These are phyloP conservation scores for Tupaia chinensis DNA, from an alignment of 2,113 vertebrate genomes.

Conservation along the genomic window DNA sequence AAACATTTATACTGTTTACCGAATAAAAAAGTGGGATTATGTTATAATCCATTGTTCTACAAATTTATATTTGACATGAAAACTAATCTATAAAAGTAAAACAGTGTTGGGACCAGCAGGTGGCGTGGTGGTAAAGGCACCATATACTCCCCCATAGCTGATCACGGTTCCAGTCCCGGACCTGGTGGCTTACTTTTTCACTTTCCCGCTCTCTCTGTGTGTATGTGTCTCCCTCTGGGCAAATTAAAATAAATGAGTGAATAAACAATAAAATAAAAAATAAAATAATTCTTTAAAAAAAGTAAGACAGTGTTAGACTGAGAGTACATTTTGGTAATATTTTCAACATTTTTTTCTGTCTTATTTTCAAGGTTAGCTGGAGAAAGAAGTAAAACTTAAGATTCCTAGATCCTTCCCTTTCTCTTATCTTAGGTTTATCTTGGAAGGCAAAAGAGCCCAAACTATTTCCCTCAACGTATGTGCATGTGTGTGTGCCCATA, in stretches of 20 bases:
- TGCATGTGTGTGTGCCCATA: not conserved
- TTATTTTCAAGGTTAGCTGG: not conserved
- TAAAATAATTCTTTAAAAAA: not conserved
- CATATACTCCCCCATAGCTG: too few species aligned
- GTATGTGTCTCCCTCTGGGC: too few species aligned
- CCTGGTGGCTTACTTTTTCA: too few species aligned
- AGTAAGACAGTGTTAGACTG: not conserved
- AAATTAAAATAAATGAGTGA: too few species aligned
- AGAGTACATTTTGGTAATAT: not conserved
- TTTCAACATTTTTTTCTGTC: not conserved
- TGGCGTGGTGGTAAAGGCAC: too few species aligned
- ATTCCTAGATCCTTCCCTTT: not conserved
- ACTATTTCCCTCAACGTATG: not conserved
- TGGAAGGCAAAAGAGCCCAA: not conserved
- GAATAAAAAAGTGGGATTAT: slow-evolving; percentile 12
- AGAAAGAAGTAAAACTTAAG: not conserved
- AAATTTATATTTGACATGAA: slow-evolving; percentile 21
- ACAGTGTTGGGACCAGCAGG: not conserved
- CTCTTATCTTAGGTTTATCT: not conserved
- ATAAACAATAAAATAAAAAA: too few species aligned
- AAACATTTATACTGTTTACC: slow-evolving; percentile 20
- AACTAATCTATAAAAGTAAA: not conserved
- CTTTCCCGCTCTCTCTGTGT: too few species aligned
- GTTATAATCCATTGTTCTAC: slow-evolving; percentile 16
- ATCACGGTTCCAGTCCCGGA: too few species aligned